Base-by-base conservation (phyloP, 2,888 invertebrate genomes). In the Quadroppia sp. region DNA sequence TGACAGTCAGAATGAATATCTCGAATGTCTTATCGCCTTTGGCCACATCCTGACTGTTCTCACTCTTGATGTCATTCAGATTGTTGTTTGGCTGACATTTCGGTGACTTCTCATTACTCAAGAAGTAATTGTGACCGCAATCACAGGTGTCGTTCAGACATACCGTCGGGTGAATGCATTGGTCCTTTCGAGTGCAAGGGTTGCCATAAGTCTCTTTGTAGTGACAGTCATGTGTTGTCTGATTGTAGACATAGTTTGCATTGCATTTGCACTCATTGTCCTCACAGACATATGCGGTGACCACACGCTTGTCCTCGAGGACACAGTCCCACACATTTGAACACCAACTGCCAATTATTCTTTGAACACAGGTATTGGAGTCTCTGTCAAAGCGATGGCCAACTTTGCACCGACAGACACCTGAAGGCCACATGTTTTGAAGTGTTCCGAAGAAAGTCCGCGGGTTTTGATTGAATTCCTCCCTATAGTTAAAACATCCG, bases 341-440 rank as follows among this genome's bases (percentile, higher is more conserved):
- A 64, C 76, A 76, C 76, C 76, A 76, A 50, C 72, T 69, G 45
- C 76, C 76, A 15, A 76, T 72, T 6, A 64, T 32, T 42, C 61
- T n/a, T 28, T 71, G 61, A 1, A 72, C 72, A 50, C 74, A 75
- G 30, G 67, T 40, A 53, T 74, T 71, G 2, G 7, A n/a, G 2
- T 36, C 25, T 0, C 9, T 3, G 25, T 75, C 74, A 42, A 50
- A 75, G 2, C 28, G 64, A 36, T 74, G 71, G 15, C 75, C 75
- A 28, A 74, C 30, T 40, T 70, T 64, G 32, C 75, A 75, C 15
- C 71, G 71, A 56, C 74, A 71, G 23, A 56, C 42, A 28, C 74
- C 74, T 40, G 70, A 53, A 13, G 74, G 74, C 74, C 74, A 74
- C 7, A 32, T 70, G 11, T 25, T 25, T n/a, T 71, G 74, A 6